phyloP scores from a whole-genome alignment of 1,140 invertebrate species.

The Trissolcus basalis region DNA sequence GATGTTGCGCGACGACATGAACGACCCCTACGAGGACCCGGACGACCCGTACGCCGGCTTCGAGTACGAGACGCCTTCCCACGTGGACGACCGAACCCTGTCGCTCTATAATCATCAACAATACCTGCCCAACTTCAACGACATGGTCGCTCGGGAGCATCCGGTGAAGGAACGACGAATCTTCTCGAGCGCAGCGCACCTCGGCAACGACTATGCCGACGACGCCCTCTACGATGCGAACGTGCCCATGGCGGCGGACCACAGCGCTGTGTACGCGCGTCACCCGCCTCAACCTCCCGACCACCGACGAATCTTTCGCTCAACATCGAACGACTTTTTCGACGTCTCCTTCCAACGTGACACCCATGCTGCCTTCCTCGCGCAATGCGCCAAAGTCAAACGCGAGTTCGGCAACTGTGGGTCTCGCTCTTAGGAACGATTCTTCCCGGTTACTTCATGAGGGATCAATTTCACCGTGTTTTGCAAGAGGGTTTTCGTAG shows the following conservation, averaged over 20 bases:
- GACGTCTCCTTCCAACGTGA: conserved; percentile 49
- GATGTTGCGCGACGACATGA: conserved; percentile 37
- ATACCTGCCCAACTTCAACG: conserved; percentile 71
- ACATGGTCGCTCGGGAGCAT: conserved; percentile 65
- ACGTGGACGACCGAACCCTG: conserved; percentile 62
- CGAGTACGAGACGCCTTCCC: conserved; percentile 55
- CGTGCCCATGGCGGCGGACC: conserved; percentile 4
- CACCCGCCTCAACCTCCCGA: conserved; percentile 26
- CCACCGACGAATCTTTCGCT: conserved; percentile 41
- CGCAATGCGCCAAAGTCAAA: conserved; percentile 42
- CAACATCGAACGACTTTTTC: conserved; percentile 52
- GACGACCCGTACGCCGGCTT: conserved; percentile 39
- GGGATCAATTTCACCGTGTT: conserved; percentile 5
- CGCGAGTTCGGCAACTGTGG: conserved; percentile 39
- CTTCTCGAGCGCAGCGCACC: conserved; percentile 51
- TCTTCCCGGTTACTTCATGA: conserved; percentile 6
- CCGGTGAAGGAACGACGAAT: conserved; percentile 56
- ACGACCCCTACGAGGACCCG: conserved; percentile 38
- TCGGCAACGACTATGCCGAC: conserved; percentile 58
- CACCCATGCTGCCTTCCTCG: conserved; percentile 42
- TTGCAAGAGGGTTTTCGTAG: conserved; percentile 35
- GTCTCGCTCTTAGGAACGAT: conserved; percentile 44
- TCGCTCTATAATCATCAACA: conserved; percentile 73
- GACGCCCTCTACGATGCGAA: conserved; percentile 42
- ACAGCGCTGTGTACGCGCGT: conserved; percentile 26